These are phyloP conservation scores for Lordiphosa andalusiaca DNA, from an alignment of 2,888 invertebrate species.

Conservation along the genomic window DNA sequence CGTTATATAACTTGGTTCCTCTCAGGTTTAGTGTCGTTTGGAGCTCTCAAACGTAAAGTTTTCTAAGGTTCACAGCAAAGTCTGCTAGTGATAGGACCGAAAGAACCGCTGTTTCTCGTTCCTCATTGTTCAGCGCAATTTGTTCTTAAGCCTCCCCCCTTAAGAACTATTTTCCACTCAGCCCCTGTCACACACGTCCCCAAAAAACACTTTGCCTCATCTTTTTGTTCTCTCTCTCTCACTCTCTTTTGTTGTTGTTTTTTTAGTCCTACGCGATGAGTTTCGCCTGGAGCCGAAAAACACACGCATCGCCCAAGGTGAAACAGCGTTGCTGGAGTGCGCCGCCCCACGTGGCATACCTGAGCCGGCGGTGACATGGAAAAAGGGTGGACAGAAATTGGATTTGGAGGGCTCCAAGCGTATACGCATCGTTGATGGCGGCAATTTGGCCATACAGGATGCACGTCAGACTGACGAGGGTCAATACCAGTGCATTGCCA, in stretches of 20 bases:
- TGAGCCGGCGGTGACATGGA: conserved; percentile 93
- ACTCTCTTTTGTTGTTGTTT: no score
- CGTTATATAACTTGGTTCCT: no score
- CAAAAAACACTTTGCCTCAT: conserved; percentile 39
- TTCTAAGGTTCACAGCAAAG: no score
- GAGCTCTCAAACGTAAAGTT: no score
- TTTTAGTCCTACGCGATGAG: conserved; percentile 91
- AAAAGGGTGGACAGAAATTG: conserved; percentile 90
- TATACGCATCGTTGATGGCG: conserved; percentile 88
- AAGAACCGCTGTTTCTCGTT: no score
- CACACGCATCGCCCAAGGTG: conserved; percentile 91
- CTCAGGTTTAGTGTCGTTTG: no score
- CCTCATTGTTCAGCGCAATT: no score
- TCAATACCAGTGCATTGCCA: conserved; percentile 90
- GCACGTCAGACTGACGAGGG: conserved; percentile 89
- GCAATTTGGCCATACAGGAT: conserved; percentile 90
- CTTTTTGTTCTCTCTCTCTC: conserved; percentile 27
- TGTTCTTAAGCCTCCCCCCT: no score
- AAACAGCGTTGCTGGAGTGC: conserved; percentile 92
- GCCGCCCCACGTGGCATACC: conserved; percentile 93
- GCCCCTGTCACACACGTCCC: conserved; percentile 9
- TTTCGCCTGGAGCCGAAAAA: conserved; percentile 92
- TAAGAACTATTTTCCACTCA: no score
- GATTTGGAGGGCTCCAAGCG: conserved; percentile 86
- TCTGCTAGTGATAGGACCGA: no score